These are phyloP conservation scores for Bergia sp. DNA, from an alignment of 92 coral and sea anemone species.

Conservation along the genomic window DNA sequence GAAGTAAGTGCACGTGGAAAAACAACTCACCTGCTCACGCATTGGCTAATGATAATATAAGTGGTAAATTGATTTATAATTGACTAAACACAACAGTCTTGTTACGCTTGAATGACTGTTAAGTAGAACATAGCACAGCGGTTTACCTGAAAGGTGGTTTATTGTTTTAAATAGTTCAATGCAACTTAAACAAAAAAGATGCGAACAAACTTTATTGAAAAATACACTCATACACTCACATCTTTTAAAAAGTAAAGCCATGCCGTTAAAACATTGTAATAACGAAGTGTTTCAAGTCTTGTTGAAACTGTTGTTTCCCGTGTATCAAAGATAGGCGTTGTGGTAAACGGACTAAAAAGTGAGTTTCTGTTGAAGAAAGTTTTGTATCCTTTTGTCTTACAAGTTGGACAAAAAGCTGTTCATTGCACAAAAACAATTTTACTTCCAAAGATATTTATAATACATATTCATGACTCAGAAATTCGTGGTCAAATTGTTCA, in stretches of 20 bases:
- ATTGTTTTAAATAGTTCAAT: neutral
- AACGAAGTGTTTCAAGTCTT: neutral
- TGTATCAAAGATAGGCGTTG: too few relatives aligned
- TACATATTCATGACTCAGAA: neutral
- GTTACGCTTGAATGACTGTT: constrained; percentile 12
- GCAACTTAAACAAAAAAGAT: neutral
- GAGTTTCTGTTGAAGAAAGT: neutral
- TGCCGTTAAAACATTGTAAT: neutral
- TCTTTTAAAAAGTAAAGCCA: neutral
- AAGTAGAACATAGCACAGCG: neutral
- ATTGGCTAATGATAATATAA: constrained; percentile 25
- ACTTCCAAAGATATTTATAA: neutral
- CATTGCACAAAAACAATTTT: neutral
- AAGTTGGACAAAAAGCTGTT: neutral
- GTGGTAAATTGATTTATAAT: constrained; percentile 43
- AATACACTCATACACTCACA: neutral
- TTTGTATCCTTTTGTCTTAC: neutral
- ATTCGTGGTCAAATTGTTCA: too few relatives aligned
- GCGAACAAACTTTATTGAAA: neutral
- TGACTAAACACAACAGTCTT: constrained; percentile 29
- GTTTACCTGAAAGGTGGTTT: constrained; percentile 1
- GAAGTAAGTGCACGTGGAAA: constrained; percentile 32
- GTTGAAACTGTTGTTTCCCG: too few relatives aligned
- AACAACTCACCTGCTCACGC: neutral
- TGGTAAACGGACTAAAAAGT: too few relatives aligned